Conservation (phyloP, 2,113 vertebrate species). For the Lasiurus borealis region DNA sequence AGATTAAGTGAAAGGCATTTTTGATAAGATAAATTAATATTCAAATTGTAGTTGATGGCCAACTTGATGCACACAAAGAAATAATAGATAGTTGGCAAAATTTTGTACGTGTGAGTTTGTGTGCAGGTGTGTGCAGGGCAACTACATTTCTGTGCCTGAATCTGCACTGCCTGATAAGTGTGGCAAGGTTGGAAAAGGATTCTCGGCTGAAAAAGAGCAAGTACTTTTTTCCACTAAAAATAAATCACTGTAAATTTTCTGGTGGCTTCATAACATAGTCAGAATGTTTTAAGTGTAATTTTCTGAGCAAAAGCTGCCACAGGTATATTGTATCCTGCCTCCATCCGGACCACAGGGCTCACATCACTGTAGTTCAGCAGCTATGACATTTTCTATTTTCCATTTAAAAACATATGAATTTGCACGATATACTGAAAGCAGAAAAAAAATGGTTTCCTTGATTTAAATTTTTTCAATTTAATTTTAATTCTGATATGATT, state of each 20-base stretch:
- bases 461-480: constrained; percentile 80
- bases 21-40: background rate
- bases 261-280: constrained; percentile 56
- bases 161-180: background rate
- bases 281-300: constrained; percentile 75
- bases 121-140: background rate
- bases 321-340: constrained; percentile 28
- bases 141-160: background rate
- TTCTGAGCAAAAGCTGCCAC: constrained; percentile 65
- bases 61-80: background rate
- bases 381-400: constrained; percentile 64
- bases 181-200: constrained; percentile 7
- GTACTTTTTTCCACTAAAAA: constrained; percentile 61
- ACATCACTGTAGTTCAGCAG: background rate
- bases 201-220: constrained; percentile 63
- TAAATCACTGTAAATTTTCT: constrained; percentile 68
- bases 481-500: constrained; percentile 66
- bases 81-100: background rate
- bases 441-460: constrained; percentile 50
- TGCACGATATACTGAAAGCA: constrained; percentile 44
- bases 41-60: background rate
- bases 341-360: constrained; percentile 51
- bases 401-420: constrained; percentile 73
- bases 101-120: background rate
- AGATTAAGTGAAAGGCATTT: background rate